Percentiles rank a stretch among this genome's conserved stretches.
phyloP scores from a whole-genome alignment of 2,888 invertebrate species.

The Galerucella pusilla region DNA sequence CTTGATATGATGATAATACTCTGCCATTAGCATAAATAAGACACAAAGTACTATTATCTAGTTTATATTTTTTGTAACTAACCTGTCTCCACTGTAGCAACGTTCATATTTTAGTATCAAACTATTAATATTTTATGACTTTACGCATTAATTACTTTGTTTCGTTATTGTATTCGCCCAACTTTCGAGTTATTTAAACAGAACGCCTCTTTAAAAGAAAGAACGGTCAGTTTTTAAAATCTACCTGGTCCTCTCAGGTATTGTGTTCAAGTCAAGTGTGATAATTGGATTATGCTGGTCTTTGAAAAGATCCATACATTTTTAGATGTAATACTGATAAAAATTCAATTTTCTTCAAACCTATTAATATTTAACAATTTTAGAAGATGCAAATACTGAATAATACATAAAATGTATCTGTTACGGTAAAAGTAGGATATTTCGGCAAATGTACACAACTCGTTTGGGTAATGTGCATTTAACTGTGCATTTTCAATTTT shows the following conservation, averaged over 20 bases:
- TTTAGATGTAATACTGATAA: background rate
- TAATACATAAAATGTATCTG: too few species aligned
- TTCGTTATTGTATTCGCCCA: background rate
- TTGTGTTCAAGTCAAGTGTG: conserved; percentile 12
- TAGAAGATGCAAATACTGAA: background rate
- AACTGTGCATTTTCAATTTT: too few species aligned
- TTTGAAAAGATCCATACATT: background rate
- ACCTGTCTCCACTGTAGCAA: too few species aligned
- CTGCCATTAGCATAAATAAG: too few species aligned
- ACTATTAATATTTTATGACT: too few species aligned
- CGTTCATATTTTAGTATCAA: too few species aligned
- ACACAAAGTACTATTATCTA: too few species aligned
- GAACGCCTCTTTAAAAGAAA: background rate
- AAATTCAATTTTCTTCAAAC: background rate
- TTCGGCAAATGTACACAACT: too few species aligned
- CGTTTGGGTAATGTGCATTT: too few species aligned
- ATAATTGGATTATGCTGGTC: conserved; percentile 7
- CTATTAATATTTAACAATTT: background rate
- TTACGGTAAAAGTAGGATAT: too few species aligned
- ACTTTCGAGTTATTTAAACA: background rate
- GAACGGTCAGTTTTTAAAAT: background rate
- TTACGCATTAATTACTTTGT: background rate
- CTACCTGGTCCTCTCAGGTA: conserved; percentile 8
- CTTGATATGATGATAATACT: too few species aligned
- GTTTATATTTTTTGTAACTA: too few species aligned